Evolutionary conservation across 2,888 invertebrate genomes (phyloP), one percentile per base, ranked within the genome.

Genomic region (Strigamia crassipes): DNA sequence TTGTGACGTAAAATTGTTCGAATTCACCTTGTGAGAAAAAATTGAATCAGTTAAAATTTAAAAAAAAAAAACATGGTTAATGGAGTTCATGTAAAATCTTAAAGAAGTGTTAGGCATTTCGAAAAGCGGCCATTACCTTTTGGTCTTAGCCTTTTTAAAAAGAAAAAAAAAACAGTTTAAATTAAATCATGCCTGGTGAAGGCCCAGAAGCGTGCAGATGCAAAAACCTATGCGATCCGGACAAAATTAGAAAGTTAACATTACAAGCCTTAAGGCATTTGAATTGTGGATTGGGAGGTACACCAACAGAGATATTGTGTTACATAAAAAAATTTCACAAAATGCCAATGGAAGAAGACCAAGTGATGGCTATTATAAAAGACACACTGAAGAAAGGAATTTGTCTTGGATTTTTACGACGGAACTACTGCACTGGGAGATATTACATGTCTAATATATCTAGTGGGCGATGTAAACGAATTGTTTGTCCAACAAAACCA

Each of bases 371-470:
- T 31, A 31, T 78, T 78, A 38, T 78, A 31, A 34, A 41, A 18
- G 78, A 78, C 34, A 38, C 78, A 10, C 13, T 78, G 12, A 78
- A 78, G 15, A 78, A 78, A 78, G 78, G 78, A 34, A 78, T 78
- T 41, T 23, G 78, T 78, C 18, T 78, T 15, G 78, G 78, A 31
- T 78, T 38, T 41, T 31, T 78, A 34, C 23, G 78, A 13, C 78
- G 78, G 9, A 78, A 78, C n/a, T 78, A 27, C 31, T 78, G 78
- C 34, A 31, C 34, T 31, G 78, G 78, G 13, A 78, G 23, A n/a
- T 78, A 78, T 27, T 78, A 78, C 27, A 15, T 78, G 34, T 15
- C 78, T 4, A 78, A 38, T n/a, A 41, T 18, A 34, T 38, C 38
- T 18, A 78, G 78, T 31, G 78, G 78, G 12, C 78, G 78, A 13